phyloP scores from a whole-genome alignment of 2,888 invertebrate genomes.

The Plebejus argus region DNA sequence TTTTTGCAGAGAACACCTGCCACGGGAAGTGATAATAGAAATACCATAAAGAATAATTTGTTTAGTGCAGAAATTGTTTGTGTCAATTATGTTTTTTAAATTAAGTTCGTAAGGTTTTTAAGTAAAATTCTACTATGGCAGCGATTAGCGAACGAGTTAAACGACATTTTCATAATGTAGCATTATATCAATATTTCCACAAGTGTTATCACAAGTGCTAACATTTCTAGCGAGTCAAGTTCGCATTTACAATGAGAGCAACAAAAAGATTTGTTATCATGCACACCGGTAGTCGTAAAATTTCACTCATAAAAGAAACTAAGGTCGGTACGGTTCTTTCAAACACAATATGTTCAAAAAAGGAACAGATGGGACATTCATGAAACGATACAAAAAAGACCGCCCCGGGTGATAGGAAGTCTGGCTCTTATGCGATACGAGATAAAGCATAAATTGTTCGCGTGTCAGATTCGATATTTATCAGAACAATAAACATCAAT shows the following conservation, averaged over 20 bases:
- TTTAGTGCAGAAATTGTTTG: neutral
- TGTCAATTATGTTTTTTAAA: too few species aligned
- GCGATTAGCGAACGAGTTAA: neutral
- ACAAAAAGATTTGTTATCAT: constrained; percentile 31
- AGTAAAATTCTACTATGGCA: neutral
- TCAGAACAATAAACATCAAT: constrained; percentile 57
- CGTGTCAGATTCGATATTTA: constrained; percentile 49
- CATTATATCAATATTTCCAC: constrained; percentile 11
- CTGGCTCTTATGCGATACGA: constrained; percentile 49
- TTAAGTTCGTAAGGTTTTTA: neutral
- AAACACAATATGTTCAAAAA: constrained; percentile 66
- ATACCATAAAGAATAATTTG: neutral
- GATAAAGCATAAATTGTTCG: constrained; percentile 57
- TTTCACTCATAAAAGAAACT: constrained; percentile 44
- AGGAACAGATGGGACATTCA: constrained; percentile 75
- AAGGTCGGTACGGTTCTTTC: constrained; percentile 68
- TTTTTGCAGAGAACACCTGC: constrained; percentile 7
- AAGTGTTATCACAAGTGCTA: constrained; percentile 15
- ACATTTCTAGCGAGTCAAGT: constrained; percentile 21
- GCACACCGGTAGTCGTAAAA: constrained; percentile 51
- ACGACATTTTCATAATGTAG: neutral
- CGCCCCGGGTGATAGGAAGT: constrained; percentile 53
- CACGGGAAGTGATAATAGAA: neutral
- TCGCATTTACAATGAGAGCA: constrained; percentile 21
- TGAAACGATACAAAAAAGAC: constrained; percentile 64